Evolutionary conservation across 2,888 invertebrate species (phyloP).

Genomic region (Ornithoptera alexandrae): DNA sequence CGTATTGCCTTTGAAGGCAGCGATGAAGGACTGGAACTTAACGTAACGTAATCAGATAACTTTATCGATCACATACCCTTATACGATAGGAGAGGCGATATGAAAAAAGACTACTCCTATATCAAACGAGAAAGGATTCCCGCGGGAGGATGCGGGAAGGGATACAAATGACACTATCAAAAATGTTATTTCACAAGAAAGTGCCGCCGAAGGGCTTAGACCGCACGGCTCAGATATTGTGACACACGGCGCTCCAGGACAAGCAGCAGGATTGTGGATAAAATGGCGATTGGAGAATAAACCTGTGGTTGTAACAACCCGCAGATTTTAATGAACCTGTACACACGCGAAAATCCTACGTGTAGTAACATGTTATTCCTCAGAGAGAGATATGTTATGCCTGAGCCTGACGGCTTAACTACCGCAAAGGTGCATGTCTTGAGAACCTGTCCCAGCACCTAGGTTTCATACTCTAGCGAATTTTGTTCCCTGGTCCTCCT

Average conservation of each 20-base stretch:
- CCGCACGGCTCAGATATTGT: slow-evolving; percentile 2
- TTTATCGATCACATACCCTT: slow-evolving; percentile 5
- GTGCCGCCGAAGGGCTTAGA: slow-evolving; percentile 24
- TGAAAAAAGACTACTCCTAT: slow-evolving; percentile 17
- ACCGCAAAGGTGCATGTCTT: no score
- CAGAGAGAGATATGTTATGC: no score
- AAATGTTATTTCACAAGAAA: slow-evolving; percentile 31
- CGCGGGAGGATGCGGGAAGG: slow-evolving; percentile 10
- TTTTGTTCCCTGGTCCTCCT: no score
- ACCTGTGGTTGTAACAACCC: no score
- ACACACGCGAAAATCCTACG: no score
- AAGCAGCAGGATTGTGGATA: background rate
- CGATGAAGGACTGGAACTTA: background rate
- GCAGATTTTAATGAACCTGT: no score
- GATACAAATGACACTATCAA: slow-evolving; percentile 30
- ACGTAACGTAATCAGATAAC: background rate
- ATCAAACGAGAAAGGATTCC: slow-evolving; percentile 12
- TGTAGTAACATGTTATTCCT: no score
- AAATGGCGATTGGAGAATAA: no score
- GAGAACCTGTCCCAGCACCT: no score
- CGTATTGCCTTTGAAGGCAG: no score
- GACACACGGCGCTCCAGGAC: slow-evolving; percentile 1
- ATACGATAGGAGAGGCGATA: slow-evolving; percentile 24
- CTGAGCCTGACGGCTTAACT: no score
- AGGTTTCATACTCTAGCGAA: no score